phyloP scores from a whole-genome alignment of 2,888 invertebrate species.

The Brachypterus glaber region DNA sequence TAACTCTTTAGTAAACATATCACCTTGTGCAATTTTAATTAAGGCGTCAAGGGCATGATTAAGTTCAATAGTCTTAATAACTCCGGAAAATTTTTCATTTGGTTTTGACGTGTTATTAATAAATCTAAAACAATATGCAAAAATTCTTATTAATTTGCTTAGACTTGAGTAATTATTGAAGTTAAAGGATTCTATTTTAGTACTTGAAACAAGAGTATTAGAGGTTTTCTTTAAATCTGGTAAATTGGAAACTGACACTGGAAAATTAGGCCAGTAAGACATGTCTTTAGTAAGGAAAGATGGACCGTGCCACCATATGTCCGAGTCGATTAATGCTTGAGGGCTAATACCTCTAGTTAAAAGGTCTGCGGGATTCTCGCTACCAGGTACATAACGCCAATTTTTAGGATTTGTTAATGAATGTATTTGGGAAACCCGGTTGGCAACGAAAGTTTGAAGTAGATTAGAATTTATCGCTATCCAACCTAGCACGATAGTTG shows the following conservation, averaged over 20 bases:
- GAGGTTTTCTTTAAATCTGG: neutral
- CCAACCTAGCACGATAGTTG: constrained; percentile 9
- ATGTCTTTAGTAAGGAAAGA: constrained; percentile 2
- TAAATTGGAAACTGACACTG: neutral
- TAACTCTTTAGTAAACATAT: neutral
- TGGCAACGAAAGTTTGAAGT: constrained; percentile 12
- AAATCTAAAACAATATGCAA: too few relatives aligned
- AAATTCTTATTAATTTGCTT: constrained; percentile 3
- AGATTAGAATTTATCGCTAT: constrained; percentile 2
- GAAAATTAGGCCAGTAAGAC: neutral
- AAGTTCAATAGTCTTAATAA: neutral
- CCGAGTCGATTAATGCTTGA: constrained; percentile 8
- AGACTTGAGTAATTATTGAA: constrained; percentile 2
- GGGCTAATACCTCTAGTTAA: constrained; percentile 14
- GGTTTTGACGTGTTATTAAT: too few relatives aligned
- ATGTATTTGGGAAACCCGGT: constrained; percentile 9
- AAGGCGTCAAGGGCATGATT: neutral
- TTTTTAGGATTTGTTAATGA: neutral
- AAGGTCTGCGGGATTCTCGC: constrained; percentile 11
- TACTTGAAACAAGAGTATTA: neutral
- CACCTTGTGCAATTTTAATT: constrained; percentile 1
- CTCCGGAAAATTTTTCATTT: too few relatives aligned
- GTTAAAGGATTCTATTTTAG: neutral
- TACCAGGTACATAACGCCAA: constrained; percentile 11
- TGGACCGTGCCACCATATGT: constrained; percentile 12